phyloP scores from a whole-genome alignment of 2,888 invertebrate genomes.

The Aplocera efformata region DNA sequence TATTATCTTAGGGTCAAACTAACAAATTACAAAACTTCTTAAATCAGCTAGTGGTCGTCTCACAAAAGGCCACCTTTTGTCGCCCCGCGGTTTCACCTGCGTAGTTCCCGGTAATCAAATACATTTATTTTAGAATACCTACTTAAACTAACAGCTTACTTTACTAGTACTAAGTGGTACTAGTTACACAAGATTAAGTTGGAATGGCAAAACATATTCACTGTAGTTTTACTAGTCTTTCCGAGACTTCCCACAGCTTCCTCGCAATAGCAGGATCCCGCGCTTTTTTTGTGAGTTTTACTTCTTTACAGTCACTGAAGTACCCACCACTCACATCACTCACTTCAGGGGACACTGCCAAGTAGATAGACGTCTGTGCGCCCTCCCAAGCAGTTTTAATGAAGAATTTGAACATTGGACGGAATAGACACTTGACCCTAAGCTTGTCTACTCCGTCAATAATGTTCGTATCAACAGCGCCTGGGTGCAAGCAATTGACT shows the following conservation, averaged over 20 bases:
- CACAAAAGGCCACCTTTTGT: too few species aligned
- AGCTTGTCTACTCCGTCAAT: constrained; percentile 50
- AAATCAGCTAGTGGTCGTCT: too few species aligned
- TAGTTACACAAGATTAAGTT: too few species aligned
- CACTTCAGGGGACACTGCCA: constrained; percentile 75
- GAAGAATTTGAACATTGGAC: constrained; percentile 63
- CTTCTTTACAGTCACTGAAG: constrained; percentile 78
- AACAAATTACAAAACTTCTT: too few species aligned
- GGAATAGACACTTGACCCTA: constrained; percentile 43
- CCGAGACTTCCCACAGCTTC: constrained; percentile 84
- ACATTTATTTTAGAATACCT: too few species aligned
- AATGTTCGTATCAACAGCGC: constrained; percentile 78
- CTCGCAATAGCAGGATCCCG: constrained; percentile 70
- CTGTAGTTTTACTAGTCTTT: constrained; percentile 27
- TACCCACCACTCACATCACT: constrained; percentile 81
- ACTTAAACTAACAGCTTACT: too few species aligned
- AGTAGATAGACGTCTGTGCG: constrained; percentile 78
- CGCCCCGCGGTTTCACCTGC: too few species aligned
- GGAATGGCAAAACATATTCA: too few species aligned
- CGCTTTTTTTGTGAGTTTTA: constrained; percentile 57
- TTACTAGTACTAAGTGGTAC: too few species aligned
- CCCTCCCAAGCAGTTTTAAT: constrained; percentile 54
- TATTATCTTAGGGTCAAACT: too few species aligned
- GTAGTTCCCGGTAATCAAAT: too few species aligned
- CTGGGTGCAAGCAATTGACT: constrained; percentile 90